These are phyloP conservation scores for Chaenocephalus aceratus DNA, from an alignment of 2,113 vertebrate species.

Conservation along the genomic window DNA sequence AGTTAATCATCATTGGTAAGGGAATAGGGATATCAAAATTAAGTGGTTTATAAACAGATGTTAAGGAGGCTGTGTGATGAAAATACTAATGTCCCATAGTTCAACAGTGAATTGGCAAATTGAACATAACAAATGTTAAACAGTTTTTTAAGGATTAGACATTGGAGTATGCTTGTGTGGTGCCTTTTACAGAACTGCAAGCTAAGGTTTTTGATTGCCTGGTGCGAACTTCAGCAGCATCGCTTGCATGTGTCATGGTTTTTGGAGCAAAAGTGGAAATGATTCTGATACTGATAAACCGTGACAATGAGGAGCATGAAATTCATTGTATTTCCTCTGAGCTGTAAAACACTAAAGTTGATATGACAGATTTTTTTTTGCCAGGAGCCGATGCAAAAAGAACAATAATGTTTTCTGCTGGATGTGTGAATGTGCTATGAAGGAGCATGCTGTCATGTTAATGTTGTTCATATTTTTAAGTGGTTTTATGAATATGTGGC, in stretches of 20 bases:
- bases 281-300: conserved; percentile 47
- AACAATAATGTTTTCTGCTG: conserved; percentile 45
- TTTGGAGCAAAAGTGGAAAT: conserved; percentile 19
- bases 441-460: conserved; percentile 27
- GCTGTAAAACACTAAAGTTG: conserved; percentile 54
- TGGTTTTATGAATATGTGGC: not conserved
- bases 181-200: not conserved
- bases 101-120: not conserved
- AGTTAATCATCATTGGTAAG: conserved; percentile 56
- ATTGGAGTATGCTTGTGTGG: not conserved
- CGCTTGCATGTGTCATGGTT: conserved; percentile 11
- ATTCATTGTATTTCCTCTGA: conserved; percentile 56
- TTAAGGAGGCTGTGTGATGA: not conserved
- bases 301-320: conserved; percentile 48
- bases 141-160: not conserved
- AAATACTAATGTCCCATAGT: not conserved
- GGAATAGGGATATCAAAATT: conserved; percentile 19
- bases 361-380: conserved; percentile 48
- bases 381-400: conserved; percentile 45
- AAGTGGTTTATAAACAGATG: not conserved
- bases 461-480: conserved; percentile 32
- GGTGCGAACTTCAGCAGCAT: conserved; percentile 8
- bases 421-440: conserved; percentile 14
- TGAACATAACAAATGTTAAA: not conserved
- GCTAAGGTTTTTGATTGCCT: not conserved